Evolutionary conservation across 2,888 invertebrate genomes (phyloP).

Genomic region (Dicyrtomina minuta): DNA sequence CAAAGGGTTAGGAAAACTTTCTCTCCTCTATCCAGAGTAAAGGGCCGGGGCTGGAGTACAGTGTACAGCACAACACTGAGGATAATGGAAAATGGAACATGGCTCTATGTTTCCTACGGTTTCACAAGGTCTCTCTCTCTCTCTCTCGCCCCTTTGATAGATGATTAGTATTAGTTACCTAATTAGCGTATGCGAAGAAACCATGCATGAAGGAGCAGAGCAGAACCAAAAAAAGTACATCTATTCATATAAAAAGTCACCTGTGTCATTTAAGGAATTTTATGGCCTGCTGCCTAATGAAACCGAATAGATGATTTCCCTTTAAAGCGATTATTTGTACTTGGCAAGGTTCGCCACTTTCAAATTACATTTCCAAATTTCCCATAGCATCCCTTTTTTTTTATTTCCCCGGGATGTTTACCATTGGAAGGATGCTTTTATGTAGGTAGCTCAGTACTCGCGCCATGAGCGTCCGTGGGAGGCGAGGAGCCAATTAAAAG

Average conservation of each 20-base stretch:
- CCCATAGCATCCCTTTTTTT: neutral
- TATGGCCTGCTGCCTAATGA: constrained; percentile 22
- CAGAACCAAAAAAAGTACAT: neutral
- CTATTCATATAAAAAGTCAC: constrained; percentile 8
- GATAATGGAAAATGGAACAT: too few relatives aligned
- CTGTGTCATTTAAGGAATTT: constrained; percentile 11
- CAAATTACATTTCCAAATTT: constrained; percentile 14
- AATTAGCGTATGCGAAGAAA: too few relatives aligned
- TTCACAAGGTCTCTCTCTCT: too few relatives aligned
- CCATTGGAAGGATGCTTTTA: too few relatives aligned
- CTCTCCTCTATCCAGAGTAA: too few relatives aligned
- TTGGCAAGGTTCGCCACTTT: constrained; percentile 25
- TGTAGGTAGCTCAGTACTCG: neutral
- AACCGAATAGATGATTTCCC: constrained; percentile 17
- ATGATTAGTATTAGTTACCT: too few relatives aligned
- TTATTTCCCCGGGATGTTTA: neutral
- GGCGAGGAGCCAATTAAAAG: neutral
- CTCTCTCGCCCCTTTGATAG: too few relatives aligned
- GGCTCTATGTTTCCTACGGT: too few relatives aligned
- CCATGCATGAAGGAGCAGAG: too few relatives aligned
- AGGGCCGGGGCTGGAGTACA: too few relatives aligned
- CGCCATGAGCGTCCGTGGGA: neutral
- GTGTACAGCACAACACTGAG: too few relatives aligned
- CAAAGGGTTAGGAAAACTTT: too few relatives aligned
- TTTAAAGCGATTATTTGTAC: constrained; percentile 22